Conservation (phyloP, 2,113 vertebrate genomes). For the Puffinus mauretanicus region DNA sequence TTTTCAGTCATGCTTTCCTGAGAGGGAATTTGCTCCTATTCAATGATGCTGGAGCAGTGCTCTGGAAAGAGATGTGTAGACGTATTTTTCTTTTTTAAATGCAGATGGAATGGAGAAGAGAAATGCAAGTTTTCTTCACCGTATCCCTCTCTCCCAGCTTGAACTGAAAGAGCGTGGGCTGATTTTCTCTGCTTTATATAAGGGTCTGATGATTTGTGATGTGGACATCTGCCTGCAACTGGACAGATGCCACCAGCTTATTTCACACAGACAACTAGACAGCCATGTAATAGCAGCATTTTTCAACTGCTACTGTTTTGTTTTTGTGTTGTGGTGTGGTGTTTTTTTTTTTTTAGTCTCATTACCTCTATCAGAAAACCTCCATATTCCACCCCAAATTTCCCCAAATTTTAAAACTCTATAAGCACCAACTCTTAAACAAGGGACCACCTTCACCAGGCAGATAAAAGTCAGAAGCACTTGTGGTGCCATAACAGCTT, state of each 20-base stretch:
- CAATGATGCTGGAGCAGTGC: neutral
- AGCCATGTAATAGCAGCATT: neutral
- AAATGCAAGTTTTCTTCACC: neutral
- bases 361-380: neutral
- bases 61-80: neutral
- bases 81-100: neutral
- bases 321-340: neutral
- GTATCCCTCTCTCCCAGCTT: neutral
- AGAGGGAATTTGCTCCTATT: neutral
- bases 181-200: neutral
- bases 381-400: neutral
- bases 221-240: constrained; percentile 1
- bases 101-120: neutral
- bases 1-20: neutral
- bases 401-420: neutral
- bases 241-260: neutral
- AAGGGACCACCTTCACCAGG: neutral
- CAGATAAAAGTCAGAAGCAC: neutral
- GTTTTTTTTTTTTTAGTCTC: neutral
- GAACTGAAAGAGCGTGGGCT: neutral
- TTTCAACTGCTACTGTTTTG: neutral
- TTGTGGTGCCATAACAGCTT: neutral
- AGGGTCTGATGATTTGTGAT: constrained; percentile 7
- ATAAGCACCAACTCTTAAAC: neutral
- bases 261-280: neutral